Conservation (phyloP, 2,113 vertebrate genomes). For the Octodon degus region DNA sequence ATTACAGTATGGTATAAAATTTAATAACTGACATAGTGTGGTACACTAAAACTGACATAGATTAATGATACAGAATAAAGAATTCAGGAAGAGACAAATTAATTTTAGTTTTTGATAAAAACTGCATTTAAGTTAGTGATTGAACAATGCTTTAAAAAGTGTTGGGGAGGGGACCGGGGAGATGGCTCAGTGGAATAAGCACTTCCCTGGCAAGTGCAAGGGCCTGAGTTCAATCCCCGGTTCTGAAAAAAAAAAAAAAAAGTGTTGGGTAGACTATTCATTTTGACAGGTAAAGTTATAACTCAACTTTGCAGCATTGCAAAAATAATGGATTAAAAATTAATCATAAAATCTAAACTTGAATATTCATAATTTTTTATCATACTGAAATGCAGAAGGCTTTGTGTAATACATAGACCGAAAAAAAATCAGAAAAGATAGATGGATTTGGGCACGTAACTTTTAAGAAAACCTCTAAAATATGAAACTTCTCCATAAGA, state of each 20-base stretch:
- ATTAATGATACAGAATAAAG: not conserved
- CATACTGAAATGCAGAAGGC: not conserved
- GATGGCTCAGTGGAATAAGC: too few relatives aligned
- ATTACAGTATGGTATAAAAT: not conserved
- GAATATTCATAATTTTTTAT: slow-evolving; percentile 36
- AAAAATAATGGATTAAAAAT: slow-evolving; percentile 17
- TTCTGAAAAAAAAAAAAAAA: not conserved
- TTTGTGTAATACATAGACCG: not conserved
- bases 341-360: not conserved
- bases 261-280: not conserved
- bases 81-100: not conserved
- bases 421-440: slow-evolving; percentile 27
- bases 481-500: not conserved
- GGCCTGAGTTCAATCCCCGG: too few relatives aligned
- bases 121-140: not conserved
- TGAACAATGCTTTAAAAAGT: not conserved
- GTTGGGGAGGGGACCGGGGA: not conserved
- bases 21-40: not conserved
- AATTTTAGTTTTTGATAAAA: slow-evolving; percentile 26
- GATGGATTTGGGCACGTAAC: not conserved
- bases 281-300: slow-evolving; percentile 11
- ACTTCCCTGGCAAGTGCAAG: too few relatives aligned
- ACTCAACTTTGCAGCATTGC: not conserved
- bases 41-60: not conserved
- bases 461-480: not conserved